Evolutionary conservation across 2,888 invertebrate species (phyloP), one percentile per base, ranked within the genome.

Genomic region (Plebejus anna): DNA sequence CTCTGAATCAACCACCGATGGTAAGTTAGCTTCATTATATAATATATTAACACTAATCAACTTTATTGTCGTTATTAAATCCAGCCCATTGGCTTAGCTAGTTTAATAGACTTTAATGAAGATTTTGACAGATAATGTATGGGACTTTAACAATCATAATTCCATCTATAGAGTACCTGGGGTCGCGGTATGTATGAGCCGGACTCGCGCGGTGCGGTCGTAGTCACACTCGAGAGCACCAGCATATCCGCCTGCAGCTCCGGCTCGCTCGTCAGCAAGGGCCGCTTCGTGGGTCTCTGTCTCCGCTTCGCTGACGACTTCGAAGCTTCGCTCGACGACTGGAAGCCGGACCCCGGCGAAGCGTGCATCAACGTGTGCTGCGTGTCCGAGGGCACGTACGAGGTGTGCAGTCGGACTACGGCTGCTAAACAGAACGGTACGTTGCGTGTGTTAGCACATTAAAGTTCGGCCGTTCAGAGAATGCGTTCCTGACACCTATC

Each of bases 341-440:
- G 99, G 99, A 98, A 98, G 89, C 99, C 99, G 0, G 97, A 97
- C 84, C 95, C 96, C 86, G 95, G 95, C 76, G 97, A 97, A 84
- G 95, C 95, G 78, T 96, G 97, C 77, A 97, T 97, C 96, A 98
- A 98, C 88, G 95, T 98, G 70, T 99, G 99, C 91, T 97, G 98
- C 76, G 99, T 99, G n/a, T 99, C 99, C 11, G 98, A 99, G 89
- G 99, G 99, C 22, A 99, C 99, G 1, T 99, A 99, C 86, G 99
- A 99, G 94, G 98, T 99, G 4, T 98, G 98, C 92, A 98, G 98
- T 80, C 94, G 98, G 78, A 99, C 99, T 0, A 96, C 97, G 76
- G 97, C 98, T 9, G 97, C 97, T 57, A 97, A 97, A 86, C 97
- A 96, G 78, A 95, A 95, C 80, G 97, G 97, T 97, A 84, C 38